Evolutionary conservation across 2,888 invertebrate genomes (phyloP).

Genomic region (Kryphioiulus occultus): DNA sequence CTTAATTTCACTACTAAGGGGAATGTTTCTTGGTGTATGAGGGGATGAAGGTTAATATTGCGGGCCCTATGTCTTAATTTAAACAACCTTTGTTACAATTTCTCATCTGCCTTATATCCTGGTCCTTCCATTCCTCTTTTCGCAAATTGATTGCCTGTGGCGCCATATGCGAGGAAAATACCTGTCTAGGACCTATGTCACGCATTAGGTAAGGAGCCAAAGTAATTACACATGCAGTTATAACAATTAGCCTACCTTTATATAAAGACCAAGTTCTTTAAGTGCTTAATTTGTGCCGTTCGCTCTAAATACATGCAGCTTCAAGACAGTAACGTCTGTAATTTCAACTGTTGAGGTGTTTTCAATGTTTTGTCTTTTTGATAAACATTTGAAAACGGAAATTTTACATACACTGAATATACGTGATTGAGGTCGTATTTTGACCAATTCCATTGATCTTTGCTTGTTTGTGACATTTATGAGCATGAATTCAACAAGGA

Average conservation of each 20-base stretch:
- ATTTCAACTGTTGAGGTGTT: no score
- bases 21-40: background rate
- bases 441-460: background rate
- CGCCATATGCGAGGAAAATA: background rate
- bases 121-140: background rate
- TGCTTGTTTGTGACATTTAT: background rate
- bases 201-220: background rate
- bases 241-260: background rate
- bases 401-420: no score
- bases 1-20: background rate
- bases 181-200: background rate
- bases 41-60: background rate
- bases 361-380: no score
- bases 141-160: background rate
- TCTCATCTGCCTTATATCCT: background rate
- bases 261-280: background rate
- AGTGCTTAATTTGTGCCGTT: background rate
- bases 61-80: background rate
- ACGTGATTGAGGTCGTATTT: no score
- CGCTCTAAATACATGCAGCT: background rate
- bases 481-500: background rate
- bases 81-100: background rate
- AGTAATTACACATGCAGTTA: background rate
- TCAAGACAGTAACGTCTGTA: no score
- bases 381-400: no score